These are phyloP conservation scores for Heliothis peltigera DNA, from an alignment of 2,888 invertebrate genomes.

Conservation along the genomic window DNA sequence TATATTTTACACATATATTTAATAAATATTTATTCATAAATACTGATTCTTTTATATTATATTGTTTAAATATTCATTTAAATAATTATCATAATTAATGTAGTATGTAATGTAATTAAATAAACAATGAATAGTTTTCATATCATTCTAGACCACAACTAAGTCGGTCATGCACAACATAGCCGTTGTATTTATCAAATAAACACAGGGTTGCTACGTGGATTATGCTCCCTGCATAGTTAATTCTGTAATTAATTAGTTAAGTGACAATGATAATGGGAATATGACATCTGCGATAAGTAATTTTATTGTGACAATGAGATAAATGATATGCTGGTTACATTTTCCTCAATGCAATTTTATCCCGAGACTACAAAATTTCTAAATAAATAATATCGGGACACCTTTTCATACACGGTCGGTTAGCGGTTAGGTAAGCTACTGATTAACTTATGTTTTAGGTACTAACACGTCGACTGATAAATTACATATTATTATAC, in stretches of 20 bases:
- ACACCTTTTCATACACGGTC: no score
- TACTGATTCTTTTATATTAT: no score
- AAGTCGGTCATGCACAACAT: conserved; percentile 1
- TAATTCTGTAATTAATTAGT: conserved; percentile 47
- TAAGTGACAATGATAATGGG: conserved; percentile 40
- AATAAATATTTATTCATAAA: no score
- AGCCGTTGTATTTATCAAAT: conserved; percentile 36
- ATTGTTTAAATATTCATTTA: neutral
- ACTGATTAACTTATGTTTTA: no score
- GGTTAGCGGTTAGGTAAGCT: no score
- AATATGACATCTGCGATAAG: conserved; percentile 1
- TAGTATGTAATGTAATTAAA: neutral
- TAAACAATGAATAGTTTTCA: neutral
- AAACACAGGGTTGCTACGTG: conserved; percentile 32
- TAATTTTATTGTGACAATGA: conserved; percentile 10
- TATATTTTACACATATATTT: no score
- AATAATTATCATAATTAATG: neutral
- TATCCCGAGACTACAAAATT: no score
- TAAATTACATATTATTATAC: no score
- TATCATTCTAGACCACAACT: neutral
- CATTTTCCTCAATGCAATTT: neutral
- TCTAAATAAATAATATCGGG: no score
- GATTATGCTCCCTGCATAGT: conserved; percentile 46
- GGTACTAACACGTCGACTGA: no score
- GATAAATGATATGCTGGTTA: conserved; percentile 8